phyloP scores from a whole-genome alignment of 2,888 invertebrate species.

The Herminia tarsipennalis region DNA sequence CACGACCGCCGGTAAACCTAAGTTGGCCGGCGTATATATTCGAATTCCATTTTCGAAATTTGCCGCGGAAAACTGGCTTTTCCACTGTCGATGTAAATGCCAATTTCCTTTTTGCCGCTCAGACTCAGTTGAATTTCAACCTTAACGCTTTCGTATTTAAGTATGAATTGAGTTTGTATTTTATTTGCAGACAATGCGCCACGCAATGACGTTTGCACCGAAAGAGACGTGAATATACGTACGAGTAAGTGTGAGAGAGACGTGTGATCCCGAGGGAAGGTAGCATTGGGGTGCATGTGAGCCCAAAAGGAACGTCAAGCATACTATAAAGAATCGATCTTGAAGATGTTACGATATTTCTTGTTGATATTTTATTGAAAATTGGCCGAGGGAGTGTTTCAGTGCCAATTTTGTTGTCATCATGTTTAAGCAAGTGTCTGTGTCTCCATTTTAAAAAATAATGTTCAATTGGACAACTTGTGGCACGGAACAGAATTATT shows the following conservation, averaged over 20 bases:
- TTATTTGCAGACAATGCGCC: slow-evolving; percentile 76
- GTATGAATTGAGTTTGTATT: slow-evolving; percentile 47
- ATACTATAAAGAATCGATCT: slow-evolving; percentile 78
- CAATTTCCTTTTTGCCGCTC: slow-evolving; percentile 75
- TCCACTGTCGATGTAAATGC: slow-evolving; percentile 81
- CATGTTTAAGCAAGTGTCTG: too few relatives aligned
- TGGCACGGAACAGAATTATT: too few relatives aligned
- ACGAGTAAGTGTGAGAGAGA: slow-evolving; percentile 58
- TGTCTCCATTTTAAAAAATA: too few relatives aligned
- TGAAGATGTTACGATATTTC: slow-evolving; percentile 61
- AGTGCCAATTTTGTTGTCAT: slow-evolving; percentile 15
- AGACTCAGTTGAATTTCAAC: slow-evolving; percentile 45
- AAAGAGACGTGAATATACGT: slow-evolving; percentile 54
- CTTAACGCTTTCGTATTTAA: slow-evolving; percentile 43
- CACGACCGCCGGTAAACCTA: slow-evolving; percentile 44
- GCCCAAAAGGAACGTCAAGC: slow-evolving; percentile 62
- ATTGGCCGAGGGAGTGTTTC: slow-evolving; percentile 16
- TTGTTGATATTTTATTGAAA: slow-evolving; percentile 26
- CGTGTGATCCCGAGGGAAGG: slow-evolving; percentile 57
- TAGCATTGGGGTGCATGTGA: slow-evolving; percentile 76
- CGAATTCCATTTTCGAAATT: slow-evolving; percentile 76
- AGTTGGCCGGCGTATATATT: slow-evolving; percentile 59
- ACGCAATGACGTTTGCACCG: slow-evolving; percentile 82
- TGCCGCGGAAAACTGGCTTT: slow-evolving; percentile 83
- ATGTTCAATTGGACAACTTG: too few relatives aligned